A percentile compares a stretch with the other conserved stretches of the same genome.
These are phyloP conservation scores for Geopemphigus sp. DNA, from an alignment of 1,140 invertebrate genomes.

Conservation along the genomic window DNA sequence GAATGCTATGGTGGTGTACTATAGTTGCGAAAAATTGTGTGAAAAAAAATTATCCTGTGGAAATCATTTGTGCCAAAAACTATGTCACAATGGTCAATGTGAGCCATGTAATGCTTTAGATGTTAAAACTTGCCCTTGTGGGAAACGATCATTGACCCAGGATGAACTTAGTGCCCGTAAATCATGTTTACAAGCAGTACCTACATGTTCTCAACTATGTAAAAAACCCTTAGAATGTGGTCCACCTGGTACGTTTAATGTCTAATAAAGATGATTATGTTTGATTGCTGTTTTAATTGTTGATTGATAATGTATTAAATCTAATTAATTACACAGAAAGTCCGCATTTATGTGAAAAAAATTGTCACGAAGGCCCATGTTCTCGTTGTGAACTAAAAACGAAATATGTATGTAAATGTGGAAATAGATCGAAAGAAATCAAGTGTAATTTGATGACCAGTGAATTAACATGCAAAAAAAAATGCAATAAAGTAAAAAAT, in stretches of 20 bases:
- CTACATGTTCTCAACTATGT: conserved; percentile 79
- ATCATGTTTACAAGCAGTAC: conserved; percentile 81
- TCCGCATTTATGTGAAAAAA: conserved; percentile 69
- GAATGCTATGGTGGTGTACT: conserved; percentile 53
- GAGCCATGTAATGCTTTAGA: conserved; percentile 61
- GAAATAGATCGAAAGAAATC: conserved; percentile 79
- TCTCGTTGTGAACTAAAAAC: conserved; percentile 77
- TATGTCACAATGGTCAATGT: conserved; percentile 67
- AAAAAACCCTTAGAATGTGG: conserved; percentile 78
- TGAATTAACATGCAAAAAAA: conserved; percentile 78
- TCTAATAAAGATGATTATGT: no score
- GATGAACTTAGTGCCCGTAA: conserved; percentile 58
- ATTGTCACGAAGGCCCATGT: conserved; percentile 82
- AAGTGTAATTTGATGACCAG: conserved; percentile 71
- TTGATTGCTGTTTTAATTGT: neutral
- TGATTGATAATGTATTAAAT: conserved; percentile 43
- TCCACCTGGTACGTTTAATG: conserved; percentile 61
- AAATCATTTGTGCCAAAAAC: conserved; percentile 71
- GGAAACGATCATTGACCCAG: conserved; percentile 63
- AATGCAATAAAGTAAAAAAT: conserved; percentile 77
- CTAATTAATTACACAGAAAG: conserved; percentile 56
- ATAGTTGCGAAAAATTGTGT: conserved; percentile 70
- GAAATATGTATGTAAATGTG: conserved; percentile 83
- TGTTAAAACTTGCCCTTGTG: conserved; percentile 81
- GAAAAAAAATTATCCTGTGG: conserved; percentile 69